Base-by-base conservation (phyloP, 1,140 invertebrate species). In the Apis laboriosa region DNA sequence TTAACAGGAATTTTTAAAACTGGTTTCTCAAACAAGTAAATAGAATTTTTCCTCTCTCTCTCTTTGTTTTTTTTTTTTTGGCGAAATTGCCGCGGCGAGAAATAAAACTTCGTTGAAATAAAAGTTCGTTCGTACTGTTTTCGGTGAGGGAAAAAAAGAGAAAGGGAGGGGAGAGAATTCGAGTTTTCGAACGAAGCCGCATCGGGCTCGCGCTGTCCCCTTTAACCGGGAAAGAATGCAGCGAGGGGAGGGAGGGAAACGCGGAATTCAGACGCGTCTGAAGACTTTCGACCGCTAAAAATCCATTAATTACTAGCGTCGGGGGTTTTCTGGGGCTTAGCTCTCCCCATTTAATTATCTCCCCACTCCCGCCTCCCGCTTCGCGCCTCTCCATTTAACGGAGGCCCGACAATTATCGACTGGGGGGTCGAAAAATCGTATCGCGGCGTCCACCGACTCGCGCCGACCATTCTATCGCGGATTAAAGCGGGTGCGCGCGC, bases 311-410 rank as follows among this genome's bases (percentile, higher is more conserved):
- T 80, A 74, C 34, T 28, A 63, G 17, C 67, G 49, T 49, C n/a
- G n/a, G 17, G 55, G 61, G 7, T 13, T 43, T 34, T 11, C 61
- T 49, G 24, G 67, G 24, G 67, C 49, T 34, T 43, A 9, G 78
- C 21, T 64, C 78, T 43, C 34, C 34, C 8, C 21, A 51, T 80
- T 80, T 80, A 80, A 80, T 80, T 80, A 80, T 80, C 64, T 49
- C 28, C 19, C 24, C 28, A 9, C 17, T 1, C 55, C 17, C 0
- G 2, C 1, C 51, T 49, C 55, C 24, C 78, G 70, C 21, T 43
- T 74, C 78, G 60, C 51, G 60, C 60, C 51, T 56, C 60, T 64
- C 60, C 64, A 66, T 80, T 74, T 80, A 74, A 80, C 70, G 28
- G 0, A 11, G 58, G 34, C 34, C 8, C 21, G 34, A 51, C 34